Percentiles rank a stretch among this genome's conserved stretches.
phyloP scores from a whole-genome alignment of 1,140 invertebrate genomes.

The Aphelinus atriplicis region DNA sequence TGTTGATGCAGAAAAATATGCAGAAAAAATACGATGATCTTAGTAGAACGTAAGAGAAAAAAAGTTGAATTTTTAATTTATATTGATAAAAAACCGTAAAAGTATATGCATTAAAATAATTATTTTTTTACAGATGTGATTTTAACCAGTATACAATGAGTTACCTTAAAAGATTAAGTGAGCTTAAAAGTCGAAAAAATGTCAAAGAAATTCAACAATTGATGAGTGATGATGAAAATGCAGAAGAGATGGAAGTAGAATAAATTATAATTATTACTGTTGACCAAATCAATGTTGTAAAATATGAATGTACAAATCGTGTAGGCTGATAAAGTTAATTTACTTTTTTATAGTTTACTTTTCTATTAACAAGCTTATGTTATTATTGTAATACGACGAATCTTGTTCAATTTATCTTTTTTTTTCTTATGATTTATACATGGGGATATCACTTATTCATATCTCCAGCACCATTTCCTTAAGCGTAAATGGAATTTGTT shows the following conservation, averaged over 20 bases:
- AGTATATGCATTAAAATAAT: background rate
- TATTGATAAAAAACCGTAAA: slow-evolving; percentile 23
- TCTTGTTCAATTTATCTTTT: too few relatives aligned
- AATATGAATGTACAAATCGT: slow-evolving; percentile 22
- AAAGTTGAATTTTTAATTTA: slow-evolving; percentile 31
- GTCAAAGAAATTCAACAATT: slow-evolving; percentile 36
- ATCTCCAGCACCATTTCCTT: too few relatives aligned
- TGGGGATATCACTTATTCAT: too few relatives aligned
- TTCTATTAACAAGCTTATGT: background rate
- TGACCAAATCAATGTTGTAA: slow-evolving; percentile 1
- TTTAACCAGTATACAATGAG: slow-evolving; percentile 82
- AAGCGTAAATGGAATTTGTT: too few relatives aligned
- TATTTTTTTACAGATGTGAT: slow-evolving; percentile 74
- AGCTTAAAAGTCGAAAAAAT: slow-evolving; percentile 58
- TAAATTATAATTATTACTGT: slow-evolving; percentile 22
- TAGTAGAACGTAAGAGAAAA: slow-evolving; percentile 81
- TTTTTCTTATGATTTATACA: too few relatives aligned
- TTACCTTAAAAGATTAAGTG: slow-evolving; percentile 71
- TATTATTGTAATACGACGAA: too few relatives aligned
- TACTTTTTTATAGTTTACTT: slow-evolving; percentile 21
- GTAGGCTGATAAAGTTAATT: background rate
- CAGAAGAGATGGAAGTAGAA: slow-evolving; percentile 46
- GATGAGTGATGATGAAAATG: slow-evolving; percentile 59
- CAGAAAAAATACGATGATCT: slow-evolving; percentile 83
- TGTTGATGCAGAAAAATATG: slow-evolving; percentile 83